Conservation (phyloP, 2,113 vertebrate species). For the Carassius carassius region DNA sequence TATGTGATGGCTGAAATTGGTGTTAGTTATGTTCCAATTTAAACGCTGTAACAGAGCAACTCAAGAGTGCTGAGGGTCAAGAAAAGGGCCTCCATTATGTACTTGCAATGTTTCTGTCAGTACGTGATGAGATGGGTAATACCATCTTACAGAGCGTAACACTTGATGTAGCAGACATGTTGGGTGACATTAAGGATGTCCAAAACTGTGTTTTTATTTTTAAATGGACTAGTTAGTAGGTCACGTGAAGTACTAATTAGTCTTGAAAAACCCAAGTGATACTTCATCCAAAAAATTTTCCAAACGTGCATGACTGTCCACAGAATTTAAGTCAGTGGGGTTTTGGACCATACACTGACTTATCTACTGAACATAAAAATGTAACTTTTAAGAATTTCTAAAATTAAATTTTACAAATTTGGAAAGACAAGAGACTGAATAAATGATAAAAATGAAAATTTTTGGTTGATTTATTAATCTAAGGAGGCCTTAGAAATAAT, state of each 20-base stretch:
- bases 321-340: neutral
- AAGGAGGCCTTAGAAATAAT: neutral
- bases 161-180: neutral
- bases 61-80: constrained; percentile 11
- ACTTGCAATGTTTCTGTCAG: constrained; percentile 26
- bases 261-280: neutral
- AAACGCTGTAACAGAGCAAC: constrained; percentile 14
- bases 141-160: neutral
- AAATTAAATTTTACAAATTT: neutral
- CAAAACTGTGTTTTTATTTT: neutral
- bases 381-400: too few species aligned
- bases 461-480: neutral
- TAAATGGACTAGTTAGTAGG: neutral
- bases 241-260: neutral
- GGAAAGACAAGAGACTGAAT: neutral
- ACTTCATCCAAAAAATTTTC: neutral
- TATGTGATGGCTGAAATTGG: constrained; percentile 25
- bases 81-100: neutral
- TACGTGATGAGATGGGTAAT: neutral
- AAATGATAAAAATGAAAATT: too few species aligned
- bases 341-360: neutral
- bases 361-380: neutral
- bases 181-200: neutral
- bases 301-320: neutral
- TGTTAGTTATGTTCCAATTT: constrained; percentile 28